phyloP scores from a whole-genome alignment of 2,797 vertebrate species.

The Gobionotothen gibberifrons region DNA sequence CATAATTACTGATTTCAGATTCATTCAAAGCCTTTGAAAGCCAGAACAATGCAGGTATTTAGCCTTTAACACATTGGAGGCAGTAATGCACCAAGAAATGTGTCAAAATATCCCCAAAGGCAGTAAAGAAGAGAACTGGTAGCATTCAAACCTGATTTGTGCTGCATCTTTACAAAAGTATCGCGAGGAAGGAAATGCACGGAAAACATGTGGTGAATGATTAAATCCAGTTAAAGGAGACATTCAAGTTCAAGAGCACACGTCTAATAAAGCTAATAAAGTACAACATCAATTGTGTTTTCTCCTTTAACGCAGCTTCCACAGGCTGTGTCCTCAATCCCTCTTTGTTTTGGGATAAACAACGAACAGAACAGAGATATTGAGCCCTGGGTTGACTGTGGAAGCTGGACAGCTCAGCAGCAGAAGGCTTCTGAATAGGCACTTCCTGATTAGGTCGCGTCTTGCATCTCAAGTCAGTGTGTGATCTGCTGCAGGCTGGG shows the following conservation, averaged over 20 bases:
- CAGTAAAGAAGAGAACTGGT: not conserved
- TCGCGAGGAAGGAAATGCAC: too few species aligned
- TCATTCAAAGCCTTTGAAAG: constrained; percentile 21
- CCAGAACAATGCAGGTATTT: constrained; percentile 11
- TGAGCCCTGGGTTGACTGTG: constrained; percentile 64
- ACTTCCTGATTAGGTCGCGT: constrained; percentile 81
- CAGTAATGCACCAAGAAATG: constrained; percentile 1
- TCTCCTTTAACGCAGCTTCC: constrained; percentile 37
- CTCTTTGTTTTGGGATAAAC: constrained; percentile 59
- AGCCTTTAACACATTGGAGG: constrained; percentile 5
- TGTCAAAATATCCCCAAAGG: not conserved
- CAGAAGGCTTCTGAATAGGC: constrained; percentile 75
- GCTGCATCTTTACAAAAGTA: too few species aligned
- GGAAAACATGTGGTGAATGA: not conserved
- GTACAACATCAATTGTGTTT: constrained; percentile 34
- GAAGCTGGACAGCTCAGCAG: constrained; percentile 68
- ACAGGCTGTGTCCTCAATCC: constrained; percentile 45
- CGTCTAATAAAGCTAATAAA: constrained; percentile 14
- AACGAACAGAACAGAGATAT: constrained; percentile 66
- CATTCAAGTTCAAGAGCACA: not conserved
- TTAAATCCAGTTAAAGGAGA: not conserved
- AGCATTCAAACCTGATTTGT: not conserved
- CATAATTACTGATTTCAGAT: constrained; percentile 16
- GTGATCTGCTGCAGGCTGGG: constrained; percentile 45
- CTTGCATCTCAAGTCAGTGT: constrained; percentile 81